These are phyloP conservation scores for Oxycera nigricornis DNA, from an alignment of 2,888 invertebrate genomes.

Conservation along the genomic window DNA sequence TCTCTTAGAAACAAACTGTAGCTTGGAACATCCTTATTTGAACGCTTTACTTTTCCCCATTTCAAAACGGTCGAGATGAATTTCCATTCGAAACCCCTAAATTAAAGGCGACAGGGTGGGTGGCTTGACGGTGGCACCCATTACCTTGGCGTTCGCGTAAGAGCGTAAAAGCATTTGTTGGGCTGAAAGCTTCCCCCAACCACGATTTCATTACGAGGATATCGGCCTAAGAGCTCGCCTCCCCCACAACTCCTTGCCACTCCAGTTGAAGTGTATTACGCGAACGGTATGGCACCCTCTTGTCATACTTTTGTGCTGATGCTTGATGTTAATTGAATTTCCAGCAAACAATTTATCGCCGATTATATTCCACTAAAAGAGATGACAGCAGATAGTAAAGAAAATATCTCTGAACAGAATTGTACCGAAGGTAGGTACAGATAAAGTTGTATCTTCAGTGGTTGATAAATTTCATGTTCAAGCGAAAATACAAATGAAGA, in stretches of 20 bases:
- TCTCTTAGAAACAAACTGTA: too few species aligned
- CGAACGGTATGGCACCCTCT: constrained; percentile 45
- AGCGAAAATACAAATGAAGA: too few species aligned
- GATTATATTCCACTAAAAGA: constrained; percentile 31
- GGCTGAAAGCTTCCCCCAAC: not conserved
- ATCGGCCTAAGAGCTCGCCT: not conserved
- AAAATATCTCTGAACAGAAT: not conserved
- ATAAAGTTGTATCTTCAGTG: not conserved
- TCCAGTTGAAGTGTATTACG: constrained; percentile 35
- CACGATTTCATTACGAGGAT: not conserved
- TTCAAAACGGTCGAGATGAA: constrained; percentile 1
- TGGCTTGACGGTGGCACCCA: not conserved
- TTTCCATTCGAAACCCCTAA: constrained; percentile 16
- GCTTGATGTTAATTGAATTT: constrained; percentile 62
- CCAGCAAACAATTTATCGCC: constrained; percentile 45
- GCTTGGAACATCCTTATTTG: not conserved
- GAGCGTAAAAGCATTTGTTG: constrained; percentile 15
- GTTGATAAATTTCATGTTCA: too few species aligned
- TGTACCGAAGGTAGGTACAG: not conserved
- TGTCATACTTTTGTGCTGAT: constrained; percentile 41
- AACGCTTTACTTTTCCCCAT: not conserved
- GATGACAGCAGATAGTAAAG: constrained; percentile 6
- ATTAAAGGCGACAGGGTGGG: constrained; percentile 30
- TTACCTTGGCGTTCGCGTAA: not conserved
- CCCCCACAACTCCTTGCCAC: not conserved